These are phyloP conservation scores for Spatulosminthurus flaviceps DNA, from an alignment of 2,888 invertebrate genomes.

Conservation along the genomic window DNA sequence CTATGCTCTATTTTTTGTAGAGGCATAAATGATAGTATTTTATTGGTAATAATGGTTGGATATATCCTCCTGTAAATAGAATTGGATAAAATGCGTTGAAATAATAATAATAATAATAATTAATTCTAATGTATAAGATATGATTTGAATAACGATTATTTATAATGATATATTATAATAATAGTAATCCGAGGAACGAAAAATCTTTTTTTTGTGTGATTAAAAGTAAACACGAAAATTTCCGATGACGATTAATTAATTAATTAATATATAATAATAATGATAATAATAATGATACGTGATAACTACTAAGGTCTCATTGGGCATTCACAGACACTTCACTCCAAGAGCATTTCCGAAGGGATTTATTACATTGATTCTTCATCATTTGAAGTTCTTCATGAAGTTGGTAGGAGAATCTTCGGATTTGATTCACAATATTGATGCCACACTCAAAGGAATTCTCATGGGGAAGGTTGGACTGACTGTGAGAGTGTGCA, in stretches of 20 bases:
- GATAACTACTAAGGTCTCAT: conserved; percentile 39
- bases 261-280: no score
- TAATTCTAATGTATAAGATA: background rate
- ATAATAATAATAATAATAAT: background rate
- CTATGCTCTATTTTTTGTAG: background rate
- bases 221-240: background rate
- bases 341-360: conserved; percentile 59
- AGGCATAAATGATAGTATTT: background rate
- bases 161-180: background rate
- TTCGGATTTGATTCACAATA: conserved; percentile 62
- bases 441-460: conserved; percentile 54
- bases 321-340: conserved; percentile 63
- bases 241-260: background rate
- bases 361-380: conserved; percentile 57
- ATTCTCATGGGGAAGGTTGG: conserved; percentile 5
- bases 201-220: background rate
- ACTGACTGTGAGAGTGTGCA: conserved; percentile 33
- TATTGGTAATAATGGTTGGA: background rate
- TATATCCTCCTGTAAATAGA: conserved; percentile 4
- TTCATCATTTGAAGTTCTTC: conserved; percentile 63
- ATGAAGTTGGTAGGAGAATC: conserved; percentile 63
- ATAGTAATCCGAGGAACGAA: background rate
- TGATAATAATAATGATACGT: background rate
- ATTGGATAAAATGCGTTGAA: conserved; percentile 16
- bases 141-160: background rate